Evolutionary conservation across 53 echinoderm and acorn worm genomes (phyloP), one percentile per base, ranked within the genome.

Genomic region (Glandiceps talaboti): DNA sequence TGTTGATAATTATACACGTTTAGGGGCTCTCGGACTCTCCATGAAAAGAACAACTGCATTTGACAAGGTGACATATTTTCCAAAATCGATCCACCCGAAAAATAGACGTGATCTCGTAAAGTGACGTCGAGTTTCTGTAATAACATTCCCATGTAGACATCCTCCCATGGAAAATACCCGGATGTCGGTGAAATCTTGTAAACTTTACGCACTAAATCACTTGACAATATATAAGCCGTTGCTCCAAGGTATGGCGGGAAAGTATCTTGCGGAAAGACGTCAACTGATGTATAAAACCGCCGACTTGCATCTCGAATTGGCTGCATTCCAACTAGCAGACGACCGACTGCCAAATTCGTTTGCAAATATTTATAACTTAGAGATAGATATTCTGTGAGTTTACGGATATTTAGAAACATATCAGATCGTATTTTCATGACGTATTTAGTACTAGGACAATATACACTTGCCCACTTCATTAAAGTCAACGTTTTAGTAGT

Each of bases 131-230:
- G 30, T 74, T 86, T 86, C 1, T 83, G 27, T 79, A 91, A 74
- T 29, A 89, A 82, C 12, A 88, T 91, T 0, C 91, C 91, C 0
- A 91, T 32, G 80, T 79, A 91, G 33, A 89, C 91, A 27, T 91
- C 91, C 32, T 91, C 91, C 91, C 91, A 91, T 1, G 91, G 91
- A 27, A 91, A 89, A 20, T 86, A 80, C 20, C 81, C 84, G 1
- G 88, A 86, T 30, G 80, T 76, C 74, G 86, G 81, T 0, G 88
- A 86, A 74, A 27, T 79, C 28, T 74, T 64, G 77, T 89, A 89
- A 31, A 83, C 73, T 14, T 33, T 77, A 26, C 81, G 80, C 10
- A 84, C 89, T 26, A 91, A 33, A 75, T 91, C 91, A 0, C 33
- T 30, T 0, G 91, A 86, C 82, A 91, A 76, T 25, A 91, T 31